These are phyloP conservation scores for Axis porcinus DNA, from an alignment of 2,113 vertebrate species.

Conservation along the genomic window DNA sequence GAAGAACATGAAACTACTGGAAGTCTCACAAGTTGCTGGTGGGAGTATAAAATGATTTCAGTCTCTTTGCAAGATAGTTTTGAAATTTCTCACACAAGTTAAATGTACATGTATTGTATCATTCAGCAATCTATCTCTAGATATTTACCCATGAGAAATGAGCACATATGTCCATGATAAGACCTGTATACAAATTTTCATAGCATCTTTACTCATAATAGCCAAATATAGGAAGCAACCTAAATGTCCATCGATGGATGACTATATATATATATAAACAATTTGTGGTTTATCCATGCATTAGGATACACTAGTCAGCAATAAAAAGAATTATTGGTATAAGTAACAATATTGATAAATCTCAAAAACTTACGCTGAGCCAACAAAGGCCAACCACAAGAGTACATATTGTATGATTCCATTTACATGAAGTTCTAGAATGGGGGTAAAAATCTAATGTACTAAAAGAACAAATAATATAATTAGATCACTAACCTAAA, in stretches of 20 bases:
- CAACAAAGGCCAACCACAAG: not conserved
- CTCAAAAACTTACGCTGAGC: not conserved
- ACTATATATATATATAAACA: not conserved
- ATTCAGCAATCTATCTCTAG: not conserved
- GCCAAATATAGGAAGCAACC: not conserved
- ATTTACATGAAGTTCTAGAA: not conserved
- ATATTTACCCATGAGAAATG: no score
- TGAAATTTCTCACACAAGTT: not conserved
- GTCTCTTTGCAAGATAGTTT: not conserved
- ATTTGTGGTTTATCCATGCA: not conserved
- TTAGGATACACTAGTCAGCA: not conserved
- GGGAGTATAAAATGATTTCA: not conserved
- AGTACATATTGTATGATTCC: no score
- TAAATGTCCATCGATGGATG: not conserved
- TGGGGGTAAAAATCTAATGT: accelerated
- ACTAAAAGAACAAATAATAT: not conserved
- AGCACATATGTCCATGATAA: not conserved
- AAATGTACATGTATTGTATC: not conserved
- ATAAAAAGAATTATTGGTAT: not conserved
- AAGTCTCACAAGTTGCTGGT: not conserved
- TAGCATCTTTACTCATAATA: not conserved
- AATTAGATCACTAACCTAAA: not conserved
- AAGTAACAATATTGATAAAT: not conserved
- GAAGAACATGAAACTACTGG: not conserved
- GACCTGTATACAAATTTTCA: not conserved